Percentiles rank a stretch among this genome's conserved stretches.
These are phyloP conservation scores for Gracilinanus agilis DNA, from an alignment of 2,113 vertebrate species.

Conservation along the genomic window DNA sequence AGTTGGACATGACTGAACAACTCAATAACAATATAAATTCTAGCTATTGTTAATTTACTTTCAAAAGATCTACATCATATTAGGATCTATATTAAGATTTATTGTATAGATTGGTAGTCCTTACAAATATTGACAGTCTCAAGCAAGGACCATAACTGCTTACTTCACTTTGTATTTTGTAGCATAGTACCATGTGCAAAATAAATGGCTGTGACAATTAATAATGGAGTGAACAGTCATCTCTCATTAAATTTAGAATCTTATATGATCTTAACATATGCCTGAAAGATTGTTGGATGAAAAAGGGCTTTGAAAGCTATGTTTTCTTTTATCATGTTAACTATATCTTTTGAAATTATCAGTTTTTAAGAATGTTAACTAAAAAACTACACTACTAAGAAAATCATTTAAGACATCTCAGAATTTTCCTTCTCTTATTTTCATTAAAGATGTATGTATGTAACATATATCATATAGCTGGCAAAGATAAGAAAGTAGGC, in stretches of 20 bases:
- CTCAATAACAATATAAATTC: not conserved
- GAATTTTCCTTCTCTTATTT: not conserved
- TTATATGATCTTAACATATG: not conserved
- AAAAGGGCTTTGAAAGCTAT: not conserved
- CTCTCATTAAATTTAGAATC: not conserved
- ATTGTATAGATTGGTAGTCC: too few species aligned
- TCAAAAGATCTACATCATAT: not conserved
- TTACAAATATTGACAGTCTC: too few species aligned
- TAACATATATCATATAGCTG: too few species aligned
- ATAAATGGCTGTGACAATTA: not conserved
- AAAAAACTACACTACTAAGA: not conserved
- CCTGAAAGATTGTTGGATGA: not conserved
- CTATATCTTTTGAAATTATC: not conserved
- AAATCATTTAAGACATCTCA: not conserved
- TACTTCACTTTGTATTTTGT: too few species aligned
- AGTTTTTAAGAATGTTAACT: not conserved
- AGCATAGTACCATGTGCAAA: not conserved
- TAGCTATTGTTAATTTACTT: not conserved
- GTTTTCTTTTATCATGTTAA: not conserved
- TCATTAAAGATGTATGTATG: not conserved
- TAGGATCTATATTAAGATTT: too few species aligned
- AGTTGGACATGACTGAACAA: not conserved
- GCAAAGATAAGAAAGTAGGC: too few species aligned
- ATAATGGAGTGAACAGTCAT: not conserved
- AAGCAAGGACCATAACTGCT: too few species aligned